A percentile compares a stretch with the other conserved stretches of the same genome.
Conservation (phyloP, 35 echinoderm and acorn worm genomes). For the Stichopus chloronotus region DNA sequence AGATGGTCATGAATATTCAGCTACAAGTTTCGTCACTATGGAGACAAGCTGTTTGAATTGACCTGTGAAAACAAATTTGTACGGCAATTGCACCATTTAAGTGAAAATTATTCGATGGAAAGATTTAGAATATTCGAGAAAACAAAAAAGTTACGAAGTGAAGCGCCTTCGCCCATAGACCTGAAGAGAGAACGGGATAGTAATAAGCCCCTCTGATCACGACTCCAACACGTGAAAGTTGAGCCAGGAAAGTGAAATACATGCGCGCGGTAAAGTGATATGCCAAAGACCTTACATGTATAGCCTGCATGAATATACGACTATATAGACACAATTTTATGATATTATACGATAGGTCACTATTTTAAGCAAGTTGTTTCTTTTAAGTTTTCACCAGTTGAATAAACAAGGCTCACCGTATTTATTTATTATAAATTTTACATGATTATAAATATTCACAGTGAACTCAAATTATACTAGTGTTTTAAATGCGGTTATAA, state of each 20-base stretch:
- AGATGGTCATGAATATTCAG: constrained; percentile 13
- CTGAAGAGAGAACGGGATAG: too few relatives aligned
- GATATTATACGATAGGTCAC: too few relatives aligned
- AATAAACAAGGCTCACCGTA: too few relatives aligned
- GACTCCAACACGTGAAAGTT: not conserved
- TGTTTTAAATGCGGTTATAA: too few relatives aligned
- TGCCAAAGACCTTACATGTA: not conserved
- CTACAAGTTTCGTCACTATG: not conserved
- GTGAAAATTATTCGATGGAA: not conserved
- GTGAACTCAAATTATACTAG: too few relatives aligned
- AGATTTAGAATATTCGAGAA: not conserved
- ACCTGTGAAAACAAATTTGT: constrained; percentile 18
- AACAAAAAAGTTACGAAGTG: not conserved
- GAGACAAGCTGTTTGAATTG: constrained; percentile 11
- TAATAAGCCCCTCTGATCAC: not conserved
- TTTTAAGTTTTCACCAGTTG: too few relatives aligned
- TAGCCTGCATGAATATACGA: too few relatives aligned
- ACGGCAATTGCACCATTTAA: constrained; percentile 15
- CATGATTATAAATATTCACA: too few relatives aligned
- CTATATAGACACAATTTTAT: too few relatives aligned
- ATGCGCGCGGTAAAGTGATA: not conserved
- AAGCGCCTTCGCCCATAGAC: not conserved
- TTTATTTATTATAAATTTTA: too few relatives aligned
- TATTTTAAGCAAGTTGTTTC: too few relatives aligned
- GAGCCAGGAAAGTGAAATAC: not conserved